Base-by-base conservation (phyloP, 1,140 invertebrate genomes). In the Harpegnathos saltator region DNA sequence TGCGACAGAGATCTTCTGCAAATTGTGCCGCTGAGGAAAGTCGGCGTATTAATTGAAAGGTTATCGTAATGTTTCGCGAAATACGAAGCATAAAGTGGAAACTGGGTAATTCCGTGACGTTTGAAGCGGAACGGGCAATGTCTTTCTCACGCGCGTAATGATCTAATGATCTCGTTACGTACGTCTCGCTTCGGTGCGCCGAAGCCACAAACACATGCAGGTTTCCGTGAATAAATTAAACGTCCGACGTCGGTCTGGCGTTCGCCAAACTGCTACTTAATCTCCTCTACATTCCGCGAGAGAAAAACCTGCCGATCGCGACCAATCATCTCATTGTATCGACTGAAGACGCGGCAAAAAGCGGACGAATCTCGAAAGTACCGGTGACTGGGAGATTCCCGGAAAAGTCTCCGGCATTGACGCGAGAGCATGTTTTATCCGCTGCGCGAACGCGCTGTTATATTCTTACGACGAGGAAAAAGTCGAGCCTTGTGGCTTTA, bases 401-500 rank as follows among this genome's bases (percentile, higher is more conserved):
- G 19, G 26, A 58, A 58, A 58, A 29, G 4, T 5, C n/a, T n/a
- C n/a, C 3, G 26, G n/a, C n/a, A 19, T 17, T 80, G 22, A 33
- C 9, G 22, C 7, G 44, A 4, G 4, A 29, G 1, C 19, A 7
- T 17, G 44, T 58, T 71, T 59, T 19, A 71, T 58, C 15, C n/a
- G n/a, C n/a, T n/a, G n/a, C n/a, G n/a, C n/a, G n/a, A n/a, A n/a
- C n/a, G n/a, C n/a, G n/a, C n/a, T n/a, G n/a, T n/a, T n/a, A n/a
- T 1, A 50, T 65, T 65, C 26, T n/a, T 52, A 15, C 1, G 22
- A 38, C 22, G 29, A 66, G 22, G 12, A 54, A 7, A 68, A 0
- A 54, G n/a, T n/a, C 0, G n/a, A 1, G n/a, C 26, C 78, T 44
- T 44, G 38, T 7, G 65, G n/a, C n/a, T 65, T 96, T 95, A 97